Evolutionary conservation across 2,888 invertebrate genomes (phyloP), one percentile per base, ranked within the genome.

Genomic region (Plusia festucae): DNA sequence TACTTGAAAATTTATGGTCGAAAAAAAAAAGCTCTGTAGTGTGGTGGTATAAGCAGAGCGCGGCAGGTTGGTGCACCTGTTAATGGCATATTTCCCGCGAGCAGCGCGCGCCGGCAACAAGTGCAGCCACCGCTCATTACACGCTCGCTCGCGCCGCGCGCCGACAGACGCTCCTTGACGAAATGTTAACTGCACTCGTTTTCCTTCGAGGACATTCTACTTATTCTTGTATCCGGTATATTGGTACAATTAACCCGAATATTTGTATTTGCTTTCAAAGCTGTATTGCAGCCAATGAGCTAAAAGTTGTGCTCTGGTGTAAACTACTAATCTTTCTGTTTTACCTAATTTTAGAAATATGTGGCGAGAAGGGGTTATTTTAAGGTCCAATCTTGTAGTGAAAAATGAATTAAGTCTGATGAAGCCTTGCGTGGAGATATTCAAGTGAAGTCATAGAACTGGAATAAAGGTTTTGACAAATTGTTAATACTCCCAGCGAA

Each of bases 81-180:
- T 71, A 68, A 62, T 70, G 67, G 68, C 54, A 69, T 46, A 56
- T 27, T 54, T 18, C 40, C 11, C 16, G 27, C 44, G 18, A 55
- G 30, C 15, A 51, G 51, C 8, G 51, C 55, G 27, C 60, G 61
- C 27, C 68, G 68, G 85, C 84, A 85, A 85, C 84, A 81, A 83
- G 84, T 85, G 83, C 61, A 70, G 66, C 68, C 56, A 73, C 81
- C 69, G 61, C 70, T 65, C 66, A 65, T 64, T 64, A 70, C 69
- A 22, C 70, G 73, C 67, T 60, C 69, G 52, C 63, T 56, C 30
- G 34, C 62, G 51, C 22, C 52, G 46, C 16, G 52, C 55, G n/a
- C 58, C 11, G 54, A 8, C 49, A 30, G 40, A n/a, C 16, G 27
- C 57, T 22, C 18, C 49, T 57, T 49, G 52, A 58, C n/a, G 58